Evolutionary conservation across 2,797 vertebrate genomes (phyloP).

Genomic region (Smutsia gigantea): DNA sequence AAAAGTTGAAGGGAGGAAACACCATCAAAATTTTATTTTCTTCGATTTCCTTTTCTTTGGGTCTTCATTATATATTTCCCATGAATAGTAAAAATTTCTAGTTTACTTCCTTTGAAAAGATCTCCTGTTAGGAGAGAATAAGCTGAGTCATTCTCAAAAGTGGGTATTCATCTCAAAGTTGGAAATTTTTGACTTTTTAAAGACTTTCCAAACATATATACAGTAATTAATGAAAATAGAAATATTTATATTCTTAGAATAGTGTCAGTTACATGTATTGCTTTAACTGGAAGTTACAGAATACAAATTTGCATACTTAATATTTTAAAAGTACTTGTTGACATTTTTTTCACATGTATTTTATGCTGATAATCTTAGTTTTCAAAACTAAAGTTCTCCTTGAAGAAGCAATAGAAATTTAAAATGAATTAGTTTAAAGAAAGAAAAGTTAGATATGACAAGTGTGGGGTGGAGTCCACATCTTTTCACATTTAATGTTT

Average conservation of each 20-base stretch:
- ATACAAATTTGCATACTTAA: neutral
- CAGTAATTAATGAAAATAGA: neutral
- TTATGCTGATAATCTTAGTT: neutral
- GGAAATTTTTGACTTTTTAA: neutral
- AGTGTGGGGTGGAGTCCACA: neutral
- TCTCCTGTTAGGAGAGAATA: conserved; percentile 38
- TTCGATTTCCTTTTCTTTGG: neutral
- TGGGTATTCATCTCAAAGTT: neutral
- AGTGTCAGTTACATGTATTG: neutral
- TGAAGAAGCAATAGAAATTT: conserved; percentile 18
- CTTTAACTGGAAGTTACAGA: neutral
- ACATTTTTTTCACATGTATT: neutral
- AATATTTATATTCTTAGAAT: neutral
- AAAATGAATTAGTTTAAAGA: conserved; percentile 10
- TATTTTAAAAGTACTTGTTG: neutral
- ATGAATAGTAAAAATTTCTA: conserved; percentile 18
- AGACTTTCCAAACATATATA: neutral
- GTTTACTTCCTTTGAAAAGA: neutral
- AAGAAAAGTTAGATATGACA: conserved; percentile 29
- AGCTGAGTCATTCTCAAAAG: conserved; percentile 33
- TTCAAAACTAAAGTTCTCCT: conserved; percentile 26
- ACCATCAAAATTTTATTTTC: conserved; percentile 36
- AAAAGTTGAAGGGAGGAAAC: neutral
- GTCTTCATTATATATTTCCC: neutral
- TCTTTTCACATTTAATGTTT: conserved; percentile 26